Base-by-base conservation (phyloP, 2,888 invertebrate species). In the Caenorhabditis panamensis region DNA sequence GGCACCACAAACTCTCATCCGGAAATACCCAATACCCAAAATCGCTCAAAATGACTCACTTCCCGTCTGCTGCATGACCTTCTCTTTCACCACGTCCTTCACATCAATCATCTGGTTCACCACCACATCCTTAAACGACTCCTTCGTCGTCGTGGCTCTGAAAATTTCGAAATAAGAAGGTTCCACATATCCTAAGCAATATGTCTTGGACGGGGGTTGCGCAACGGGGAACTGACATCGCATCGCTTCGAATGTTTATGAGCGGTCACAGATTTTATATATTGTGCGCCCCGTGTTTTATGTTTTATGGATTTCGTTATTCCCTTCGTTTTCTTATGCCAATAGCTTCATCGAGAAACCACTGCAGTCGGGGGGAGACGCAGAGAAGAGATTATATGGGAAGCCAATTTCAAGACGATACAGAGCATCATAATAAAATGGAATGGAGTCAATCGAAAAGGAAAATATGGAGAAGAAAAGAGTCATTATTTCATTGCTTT, bases 61-160 rank as follows among this genome's bases (percentile, higher is more conserved):
- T 81, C 89, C 89, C 53, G 89, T 89, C 64, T 90, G 84, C 56
- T 85, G 81, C 88, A 88, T 89, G 18, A 89, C 88, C 72, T 88
- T 88, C 44, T 85, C 83, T 61, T 89, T 90, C 62, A 89, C 86
- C 22, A 78, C 79, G 76, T 90, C 89, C 64, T 89, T 90, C 41
- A 90, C 82, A 68, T 88, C 87, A 41, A 86, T 76, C 37, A 88
- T 86, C 54, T 83, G 84, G 59, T 86, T 84, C 61, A 85, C 84
- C 20, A 90, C 76, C 31, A 72, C 86, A 67, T 90, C 87, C 36
- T 85, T 86, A 20, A 88, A 56, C 11, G 86, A 84, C 63, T 90
- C 86, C 54, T 82, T 78, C 22, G 86, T 85, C 51, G 88, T 79
- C 49, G 85, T 78, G 22, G 59, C 72, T 69, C 88, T 88, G 82